Evolutionary conservation across 2,888 invertebrate species (phyloP), one percentile per base, ranked within the genome.

Genomic region (Dioctria rufipes): DNA sequence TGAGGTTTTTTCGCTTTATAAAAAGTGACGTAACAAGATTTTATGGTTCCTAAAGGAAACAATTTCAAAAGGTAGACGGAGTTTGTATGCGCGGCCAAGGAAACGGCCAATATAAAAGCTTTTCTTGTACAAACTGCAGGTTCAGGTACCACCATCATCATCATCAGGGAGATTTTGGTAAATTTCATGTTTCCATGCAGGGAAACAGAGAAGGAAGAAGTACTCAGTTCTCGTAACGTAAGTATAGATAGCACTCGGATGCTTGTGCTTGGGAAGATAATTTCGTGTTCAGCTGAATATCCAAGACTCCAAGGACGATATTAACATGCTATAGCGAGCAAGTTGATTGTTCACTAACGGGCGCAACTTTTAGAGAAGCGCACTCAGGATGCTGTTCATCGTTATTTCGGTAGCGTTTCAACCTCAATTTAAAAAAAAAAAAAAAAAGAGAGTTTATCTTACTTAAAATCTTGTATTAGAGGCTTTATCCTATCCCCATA

Each of bases 81-180:
- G 25, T 25, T 25, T n/a, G 13, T 4, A 6, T 75, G 8, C 13
- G 58, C 42, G 43, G 60, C 39, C 13, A 43, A 60, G 51, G 25
- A 42, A 75, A 60, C 40, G 40, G 60, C 37, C 39, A 39, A 37
- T 37, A 63, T 37, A 63, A 63, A 25, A 42, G 71, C 39, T 75
- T 75, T 75, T 75, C 60, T 8, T 54, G 9, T 42, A 69, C 69
- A 69, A 69, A 69, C 25, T 69, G 8, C 69, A 69, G 51, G 69
- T 69, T 25, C 25, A 25, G 25, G 25, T 25, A 25, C 25, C 25
- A 25, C 25, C 25, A 25, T 25, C 25, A 25, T 25, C 25, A 25
- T 25, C 25, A 69, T 69, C 51, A 37, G 51, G 51, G 54, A 49
- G 46, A n/a, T 69, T 69, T n/a, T 25, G 37, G 49, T 4, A 54